phyloP scores from a whole-genome alignment of 30 jellyfish, hydroid and myxozoan genomes.

The Cassiopea andromeda region DNA sequence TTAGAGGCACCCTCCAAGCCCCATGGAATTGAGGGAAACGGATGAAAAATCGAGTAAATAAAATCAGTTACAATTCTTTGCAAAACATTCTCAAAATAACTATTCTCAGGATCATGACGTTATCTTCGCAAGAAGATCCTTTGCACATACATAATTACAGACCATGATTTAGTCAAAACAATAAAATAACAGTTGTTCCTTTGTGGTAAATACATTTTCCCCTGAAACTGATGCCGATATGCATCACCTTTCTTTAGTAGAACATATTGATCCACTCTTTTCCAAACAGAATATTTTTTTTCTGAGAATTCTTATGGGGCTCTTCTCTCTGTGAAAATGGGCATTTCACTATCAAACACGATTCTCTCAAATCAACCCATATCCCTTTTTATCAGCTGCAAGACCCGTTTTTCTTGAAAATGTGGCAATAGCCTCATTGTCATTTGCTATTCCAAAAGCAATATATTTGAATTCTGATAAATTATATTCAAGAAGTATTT shows the following conservation, averaged over 20 bases:
- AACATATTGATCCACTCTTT: not conserved
- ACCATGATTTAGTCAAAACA: slow-evolving; percentile 11
- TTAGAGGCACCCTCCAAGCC: too few relatives aligned
- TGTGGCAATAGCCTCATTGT: slow-evolving; percentile 41
- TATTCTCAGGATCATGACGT: not conserved
- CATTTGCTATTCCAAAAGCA: slow-evolving; percentile 59
- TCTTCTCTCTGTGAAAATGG: slow-evolving; percentile 45
- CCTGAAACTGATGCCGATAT: slow-evolving; percentile 34
- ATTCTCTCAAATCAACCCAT: slow-evolving; percentile 9
- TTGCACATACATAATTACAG: not conserved
- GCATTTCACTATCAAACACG: slow-evolving; percentile 36
- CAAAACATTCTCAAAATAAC: not conserved
- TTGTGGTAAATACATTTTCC: slow-evolving; percentile 18
- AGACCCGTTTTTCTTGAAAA: slow-evolving; percentile 8
- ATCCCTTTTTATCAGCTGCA: slow-evolving; percentile 20
- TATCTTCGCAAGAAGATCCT: slow-evolving; percentile 16
- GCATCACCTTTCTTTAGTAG: slow-evolving; percentile 15
- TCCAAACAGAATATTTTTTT: slow-evolving; percentile 13
- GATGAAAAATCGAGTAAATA: not conserved
- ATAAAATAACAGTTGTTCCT: slow-evolving; percentile 26
- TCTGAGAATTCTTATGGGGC: slow-evolving; percentile 15
- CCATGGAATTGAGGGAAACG: too few relatives aligned
- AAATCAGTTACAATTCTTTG: not conserved
- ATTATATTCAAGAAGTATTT: slow-evolving; percentile 5
- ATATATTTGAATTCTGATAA: slow-evolving; percentile 37